These are phyloP conservation scores for Castor canadensis DNA, from an alignment of 2,113 vertebrate genomes.

Conservation along the genomic window DNA sequence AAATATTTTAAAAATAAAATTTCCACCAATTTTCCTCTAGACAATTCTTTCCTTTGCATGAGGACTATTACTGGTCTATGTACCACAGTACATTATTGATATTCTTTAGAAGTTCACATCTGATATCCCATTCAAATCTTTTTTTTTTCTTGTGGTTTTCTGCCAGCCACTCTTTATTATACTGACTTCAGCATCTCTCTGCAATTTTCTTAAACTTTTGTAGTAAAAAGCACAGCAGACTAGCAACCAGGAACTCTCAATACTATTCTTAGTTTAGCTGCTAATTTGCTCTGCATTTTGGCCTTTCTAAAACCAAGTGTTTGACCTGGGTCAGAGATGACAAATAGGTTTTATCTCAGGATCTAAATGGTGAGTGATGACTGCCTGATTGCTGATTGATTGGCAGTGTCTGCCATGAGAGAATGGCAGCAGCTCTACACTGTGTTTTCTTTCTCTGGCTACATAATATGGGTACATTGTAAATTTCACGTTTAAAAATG, in stretches of 20 bases:
- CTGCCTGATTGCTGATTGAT: not conserved
- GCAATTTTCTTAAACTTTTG: not conserved
- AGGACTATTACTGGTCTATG: not conserved
- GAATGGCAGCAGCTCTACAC: not conserved
- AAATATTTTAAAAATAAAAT: conserved; percentile 26
- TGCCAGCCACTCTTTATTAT: not conserved
- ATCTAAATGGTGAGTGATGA: not conserved
- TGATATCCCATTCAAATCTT: not conserved
- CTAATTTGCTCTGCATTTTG: not conserved
- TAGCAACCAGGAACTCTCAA: not conserved
- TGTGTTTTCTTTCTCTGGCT: not conserved
- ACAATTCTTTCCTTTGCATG: not conserved
- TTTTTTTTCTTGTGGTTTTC: not conserved
- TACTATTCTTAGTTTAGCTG: not conserved
- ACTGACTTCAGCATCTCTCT: not conserved
- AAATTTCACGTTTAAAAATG: too few species aligned
- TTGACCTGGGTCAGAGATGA: not conserved
- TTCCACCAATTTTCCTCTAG: not conserved
- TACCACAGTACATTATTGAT: not conserved
- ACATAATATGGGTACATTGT: not conserved
- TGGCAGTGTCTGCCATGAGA: not conserved
- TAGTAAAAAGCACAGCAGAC: not conserved
- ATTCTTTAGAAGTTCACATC: conserved; percentile 9
- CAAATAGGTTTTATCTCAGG: not conserved
- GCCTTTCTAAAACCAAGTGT: conserved; percentile 10